Evolutionary conservation across 2,888 invertebrate species (phyloP), one percentile per base, ranked within the genome.

Genomic region (Agonopterix alstromeriana): DNA sequence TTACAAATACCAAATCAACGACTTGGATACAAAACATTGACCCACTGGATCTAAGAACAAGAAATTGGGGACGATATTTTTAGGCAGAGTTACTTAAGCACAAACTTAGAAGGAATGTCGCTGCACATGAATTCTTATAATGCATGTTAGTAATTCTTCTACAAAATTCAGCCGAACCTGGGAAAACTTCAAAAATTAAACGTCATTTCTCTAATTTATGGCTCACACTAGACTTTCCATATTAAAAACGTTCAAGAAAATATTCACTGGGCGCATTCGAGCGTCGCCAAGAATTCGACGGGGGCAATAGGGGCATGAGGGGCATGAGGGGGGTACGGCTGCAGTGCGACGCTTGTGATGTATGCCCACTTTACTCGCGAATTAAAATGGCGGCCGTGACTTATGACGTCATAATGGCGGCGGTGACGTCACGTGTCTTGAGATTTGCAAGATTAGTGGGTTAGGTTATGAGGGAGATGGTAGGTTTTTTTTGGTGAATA

Each of bases 331-430:
- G 38, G 38, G 38, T n/a, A 38, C 17, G 41, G 44, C 41, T 60
- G 51, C 56, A 56, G 52, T 53, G 51, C 61, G 48, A 44, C 35
- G 50, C 44, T 50, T 48, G 56, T 77, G 77, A 77, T 73, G 64
- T 65, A 78, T 72, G 69, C 65, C 58, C 70, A 61, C 71, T 71
- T 73, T 76, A 70, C 69, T 67, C 66, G 64, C 67, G 65, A 77
- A 77, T 77, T 77, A 76, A 76, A 77, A 74, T 70, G 67, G 73
- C 67, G 45, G 56, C 46, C 51, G 58, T 75, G 73, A 78, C 65
- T 73, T 77, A 77, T 65, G 74, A 66, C 65, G 65, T 70, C 63
- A 74, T 77, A 71, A 72, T 63, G 54, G 56, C 35, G 3, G 35
- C 27, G 35, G 8, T 8, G 43, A 35, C 35, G 43, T 43, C 35